Evolutionary conservation across 1,140 invertebrate species (phyloP).

Genomic region (Catajapyx aquilonaris): DNA sequence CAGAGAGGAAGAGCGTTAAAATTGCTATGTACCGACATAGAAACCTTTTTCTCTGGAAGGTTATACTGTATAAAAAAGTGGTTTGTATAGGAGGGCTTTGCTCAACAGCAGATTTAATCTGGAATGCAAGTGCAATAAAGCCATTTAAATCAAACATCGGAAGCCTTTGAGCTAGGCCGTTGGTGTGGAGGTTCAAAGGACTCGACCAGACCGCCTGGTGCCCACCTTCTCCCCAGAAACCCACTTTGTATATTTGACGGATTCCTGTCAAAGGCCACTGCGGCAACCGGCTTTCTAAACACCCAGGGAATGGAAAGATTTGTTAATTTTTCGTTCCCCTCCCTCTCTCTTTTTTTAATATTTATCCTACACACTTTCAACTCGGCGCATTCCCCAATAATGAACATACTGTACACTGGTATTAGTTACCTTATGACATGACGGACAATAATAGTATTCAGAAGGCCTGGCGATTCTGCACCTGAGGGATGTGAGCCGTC

Average conservation of each 20-base stretch:
- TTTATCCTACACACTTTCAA: not conserved
- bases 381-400: not conserved
- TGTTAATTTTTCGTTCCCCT: no score
- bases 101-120: no score
- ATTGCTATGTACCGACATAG: no score
- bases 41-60: no score
- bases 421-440: not conserved
- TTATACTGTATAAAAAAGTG: no score
- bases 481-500: no score
- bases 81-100: no score
- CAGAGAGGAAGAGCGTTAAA: no score
- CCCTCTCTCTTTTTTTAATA: no score
- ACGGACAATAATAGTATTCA: not conserved
- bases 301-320: not conserved
- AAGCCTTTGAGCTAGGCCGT: not conserved
- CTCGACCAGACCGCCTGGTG: not conserved
- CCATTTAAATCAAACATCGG: not conserved
- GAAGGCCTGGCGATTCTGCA: no score
- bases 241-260: not conserved
- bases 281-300: not conserved
- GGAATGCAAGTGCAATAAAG: not conserved
- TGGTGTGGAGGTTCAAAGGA: not conserved
- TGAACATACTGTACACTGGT: not conserved
- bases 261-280: not conserved
- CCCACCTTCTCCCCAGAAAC: not conserved